These are phyloP conservation scores for Ramphastos sulfuratus DNA, from an alignment of 2,113 vertebrate genomes.

Conservation along the genomic window DNA sequence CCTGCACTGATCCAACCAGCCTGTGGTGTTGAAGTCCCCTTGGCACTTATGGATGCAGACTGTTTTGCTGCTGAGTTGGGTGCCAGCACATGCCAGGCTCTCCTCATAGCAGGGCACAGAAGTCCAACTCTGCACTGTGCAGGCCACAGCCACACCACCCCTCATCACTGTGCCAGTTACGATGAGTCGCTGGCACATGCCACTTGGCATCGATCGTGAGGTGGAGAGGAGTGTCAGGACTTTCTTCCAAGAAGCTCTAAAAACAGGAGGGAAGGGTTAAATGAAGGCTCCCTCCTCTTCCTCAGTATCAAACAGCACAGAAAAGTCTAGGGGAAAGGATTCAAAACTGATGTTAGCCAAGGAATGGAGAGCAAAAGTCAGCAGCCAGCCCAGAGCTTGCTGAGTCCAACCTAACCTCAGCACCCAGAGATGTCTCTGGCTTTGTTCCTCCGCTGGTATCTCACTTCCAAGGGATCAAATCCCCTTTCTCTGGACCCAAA, in stretches of 20 bases:
- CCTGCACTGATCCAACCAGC: background rate
- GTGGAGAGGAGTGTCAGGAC: background rate
- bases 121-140: background rate
- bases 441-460: slow-evolving; percentile 87
- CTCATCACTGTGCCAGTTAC: rapidly evolving
- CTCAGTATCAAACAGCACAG: background rate
- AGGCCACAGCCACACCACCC: background rate
- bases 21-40: background rate
- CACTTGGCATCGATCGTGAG: background rate
- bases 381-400: background rate
- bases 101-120: background rate
- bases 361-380: background rate
- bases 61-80: background rate
- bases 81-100: background rate
- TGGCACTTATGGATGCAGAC: background rate
- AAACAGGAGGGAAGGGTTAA: background rate
- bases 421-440: slow-evolving; percentile 86
- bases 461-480: slow-evolving; percentile 87
- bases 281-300: background rate
- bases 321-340: background rate
- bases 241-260: background rate
- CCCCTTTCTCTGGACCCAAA: slow-evolving; percentile 87
- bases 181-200: background rate
- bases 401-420: slow-evolving; percentile 61
- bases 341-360: rapidly evolving